These are phyloP conservation scores for Leptocoma aspasia DNA, from an alignment of 2,113 vertebrate species.

Conservation along the genomic window DNA sequence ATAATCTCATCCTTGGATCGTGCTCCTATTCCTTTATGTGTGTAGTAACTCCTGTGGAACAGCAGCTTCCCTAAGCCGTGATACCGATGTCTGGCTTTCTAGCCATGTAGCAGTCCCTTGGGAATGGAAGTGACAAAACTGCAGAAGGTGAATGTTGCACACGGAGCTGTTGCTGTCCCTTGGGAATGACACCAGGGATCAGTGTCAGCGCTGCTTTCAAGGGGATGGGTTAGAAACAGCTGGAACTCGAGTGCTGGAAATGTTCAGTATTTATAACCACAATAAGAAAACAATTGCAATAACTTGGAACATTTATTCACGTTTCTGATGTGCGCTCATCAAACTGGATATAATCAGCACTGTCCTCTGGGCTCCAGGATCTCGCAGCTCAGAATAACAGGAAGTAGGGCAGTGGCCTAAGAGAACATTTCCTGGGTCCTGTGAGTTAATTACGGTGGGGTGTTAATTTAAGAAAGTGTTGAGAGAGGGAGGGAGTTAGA, in stretches of 20 bases:
- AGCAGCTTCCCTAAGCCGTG: background rate
- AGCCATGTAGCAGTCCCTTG: background rate
- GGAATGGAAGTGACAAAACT: background rate
- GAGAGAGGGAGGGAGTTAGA: background rate
- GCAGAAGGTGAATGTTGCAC: background rate
- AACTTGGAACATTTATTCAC: background rate
- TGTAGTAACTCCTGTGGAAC: background rate
- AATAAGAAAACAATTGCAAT: fast-evolving
- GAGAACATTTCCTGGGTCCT: background rate
- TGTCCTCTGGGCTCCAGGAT: background rate
- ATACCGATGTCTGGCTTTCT: background rate
- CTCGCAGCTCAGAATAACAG: background rate
- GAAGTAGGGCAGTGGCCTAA: background rate
- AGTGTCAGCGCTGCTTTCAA: fast-evolving
- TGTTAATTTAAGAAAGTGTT: background rate
- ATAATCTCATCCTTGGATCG: background rate
- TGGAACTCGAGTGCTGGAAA: background rate
- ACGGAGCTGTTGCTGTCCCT: background rate
- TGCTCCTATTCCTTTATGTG: background rate
- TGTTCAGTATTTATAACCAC: background rate
- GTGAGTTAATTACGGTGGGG: background rate
- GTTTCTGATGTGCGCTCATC: background rate
- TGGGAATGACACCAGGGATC: background rate
- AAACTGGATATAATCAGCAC: background rate
- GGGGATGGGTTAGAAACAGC: background rate